Percentiles rank a stretch among this genome's conserved stretches.
Evolutionary conservation across 2,797 vertebrate genomes (phyloP).

Genomic region (Eutrigla gurnardus): DNA sequence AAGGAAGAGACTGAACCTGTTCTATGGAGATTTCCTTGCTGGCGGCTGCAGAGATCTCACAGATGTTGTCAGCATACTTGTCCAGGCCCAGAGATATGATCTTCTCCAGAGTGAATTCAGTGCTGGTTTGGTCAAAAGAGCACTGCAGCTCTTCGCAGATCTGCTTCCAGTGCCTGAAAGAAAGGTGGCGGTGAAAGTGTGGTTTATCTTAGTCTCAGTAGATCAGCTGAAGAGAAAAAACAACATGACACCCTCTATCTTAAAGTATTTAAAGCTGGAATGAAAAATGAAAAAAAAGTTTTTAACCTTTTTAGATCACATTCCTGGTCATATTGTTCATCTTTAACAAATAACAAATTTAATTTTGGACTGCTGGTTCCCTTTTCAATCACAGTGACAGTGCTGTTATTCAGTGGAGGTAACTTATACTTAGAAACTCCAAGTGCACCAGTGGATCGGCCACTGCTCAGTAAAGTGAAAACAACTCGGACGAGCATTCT

Average conservation of each 20-base stretch:
- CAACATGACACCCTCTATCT: background rate
- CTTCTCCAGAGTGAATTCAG: slow-evolving; percentile 85
- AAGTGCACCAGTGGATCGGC: too few species aligned
- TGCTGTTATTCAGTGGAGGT: too few species aligned
- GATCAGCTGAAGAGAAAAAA: background rate
- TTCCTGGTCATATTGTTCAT: too few species aligned
- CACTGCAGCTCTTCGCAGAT: slow-evolving; percentile 85
- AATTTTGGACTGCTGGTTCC: too few species aligned
- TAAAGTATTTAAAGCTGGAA: background rate
- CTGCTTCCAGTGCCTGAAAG: slow-evolving; percentile 89
- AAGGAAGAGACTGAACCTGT: slow-evolving; percentile 76
- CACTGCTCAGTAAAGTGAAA: too few species aligned
- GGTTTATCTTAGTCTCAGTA: slow-evolving; percentile 1
- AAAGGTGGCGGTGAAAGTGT: slow-evolving; percentile 1
- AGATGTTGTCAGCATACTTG: slow-evolving; percentile 84
- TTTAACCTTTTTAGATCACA: too few species aligned
- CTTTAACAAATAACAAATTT: too few species aligned
- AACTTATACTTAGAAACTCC: too few species aligned
- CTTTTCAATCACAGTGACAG: too few species aligned
- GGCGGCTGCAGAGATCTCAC: slow-evolving; percentile 87
- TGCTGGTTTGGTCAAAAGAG: slow-evolving; percentile 84
- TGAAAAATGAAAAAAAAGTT: too few species aligned
- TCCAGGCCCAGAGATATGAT: slow-evolving; percentile 88
- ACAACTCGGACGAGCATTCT: too few species aligned
- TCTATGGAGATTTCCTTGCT: slow-evolving; percentile 92